These are phyloP conservation scores for Ambastaia sidthimunki DNA, from an alignment of 2,797 vertebrate species.

Conservation along the genomic window DNA sequence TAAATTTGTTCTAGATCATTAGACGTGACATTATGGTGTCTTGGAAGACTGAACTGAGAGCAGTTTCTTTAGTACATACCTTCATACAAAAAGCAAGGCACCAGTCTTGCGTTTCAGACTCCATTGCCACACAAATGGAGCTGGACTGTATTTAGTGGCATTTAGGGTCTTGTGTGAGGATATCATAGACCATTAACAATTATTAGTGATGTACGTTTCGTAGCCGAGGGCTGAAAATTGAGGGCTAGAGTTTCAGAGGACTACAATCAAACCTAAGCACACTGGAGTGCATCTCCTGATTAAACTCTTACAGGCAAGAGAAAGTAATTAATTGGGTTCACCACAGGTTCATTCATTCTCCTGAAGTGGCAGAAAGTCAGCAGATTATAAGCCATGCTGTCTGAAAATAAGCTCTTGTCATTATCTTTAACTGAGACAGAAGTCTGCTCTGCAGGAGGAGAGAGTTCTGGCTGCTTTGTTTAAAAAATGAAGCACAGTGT, in stretches of 20 bases:
- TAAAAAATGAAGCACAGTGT: background rate
- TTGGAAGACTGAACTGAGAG: background rate
- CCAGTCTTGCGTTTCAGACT: background rate
- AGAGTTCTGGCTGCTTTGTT: background rate
- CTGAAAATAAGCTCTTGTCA: slow-evolving; percentile 26
- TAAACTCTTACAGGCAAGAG: slow-evolving; percentile 12
- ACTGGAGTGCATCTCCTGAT: slow-evolving; percentile 20
- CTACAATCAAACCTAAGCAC: background rate
- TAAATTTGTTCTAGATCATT: background rate
- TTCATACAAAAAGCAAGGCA: background rate
- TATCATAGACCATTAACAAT: slow-evolving; percentile 8
- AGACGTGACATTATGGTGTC: background rate
- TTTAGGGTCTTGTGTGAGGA: background rate
- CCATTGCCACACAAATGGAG: background rate
- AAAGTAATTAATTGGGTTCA: slow-evolving; percentile 47
- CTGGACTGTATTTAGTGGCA: background rate
- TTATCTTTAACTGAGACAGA: slow-evolving; percentile 1
- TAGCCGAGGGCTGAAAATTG: background rate
- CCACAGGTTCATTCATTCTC: slow-evolving; percentile 39
- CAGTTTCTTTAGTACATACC: background rate
- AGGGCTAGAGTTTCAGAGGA: background rate
- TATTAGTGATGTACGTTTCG: background rate
- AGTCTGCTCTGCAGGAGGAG: background rate
- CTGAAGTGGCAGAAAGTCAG: slow-evolving; percentile 38
- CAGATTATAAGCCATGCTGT: slow-evolving; percentile 30